Evolutionary conservation across 2,113 vertebrate species (phyloP), one percentile per base, ranked within the genome.

Genomic region (Tachuris rubrigastra): DNA sequence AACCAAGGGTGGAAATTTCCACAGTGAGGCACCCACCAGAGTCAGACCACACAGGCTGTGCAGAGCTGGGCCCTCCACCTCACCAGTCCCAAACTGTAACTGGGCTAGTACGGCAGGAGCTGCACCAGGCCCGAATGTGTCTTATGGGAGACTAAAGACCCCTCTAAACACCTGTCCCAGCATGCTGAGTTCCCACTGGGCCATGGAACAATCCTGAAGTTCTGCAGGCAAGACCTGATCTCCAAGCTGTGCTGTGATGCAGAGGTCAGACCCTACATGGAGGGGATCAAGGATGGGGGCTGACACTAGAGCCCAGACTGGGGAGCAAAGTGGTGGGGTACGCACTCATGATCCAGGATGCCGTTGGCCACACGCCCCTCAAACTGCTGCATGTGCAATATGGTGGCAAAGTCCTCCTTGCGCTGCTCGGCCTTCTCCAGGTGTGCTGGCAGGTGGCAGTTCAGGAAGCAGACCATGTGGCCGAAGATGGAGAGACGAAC

Each of bases 381-480:
- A 53, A 99, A 99, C 97, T 99, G 99, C 97, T 99, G 99, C 96
- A 99, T 98, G 91, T 99, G 99, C 85, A 99, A 98, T 89, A 99
- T 99, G 97, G 99, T 99, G 94, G 99, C 98, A 96, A 99, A 99
- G 96, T 99, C 99, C 94, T 99, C 99, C 97, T 99, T 98, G 72
- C 99, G 98, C 97, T 99, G 99, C 96, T 99, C 99, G 0, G 99
- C 98, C 94, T 99, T 99, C 93, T 99, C 98, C 99, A 99, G 99
- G 97, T 99, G 99, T 3, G 99, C 99, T 1, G 99, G 99, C 96
- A 99, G 97, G 98, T 99, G 99, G 97, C 99, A 99, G 98, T 99
- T 99, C 52, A 99, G 98, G 97, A 99, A 99, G 95, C 99, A 99
- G 73, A 99, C 98, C 47, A 99, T 98, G 97, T 99, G 99, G 72